These are phyloP conservation scores for Shinisaurus crocodilurus DNA, from an alignment of 2,113 vertebrate species.

Conservation along the genomic window DNA sequence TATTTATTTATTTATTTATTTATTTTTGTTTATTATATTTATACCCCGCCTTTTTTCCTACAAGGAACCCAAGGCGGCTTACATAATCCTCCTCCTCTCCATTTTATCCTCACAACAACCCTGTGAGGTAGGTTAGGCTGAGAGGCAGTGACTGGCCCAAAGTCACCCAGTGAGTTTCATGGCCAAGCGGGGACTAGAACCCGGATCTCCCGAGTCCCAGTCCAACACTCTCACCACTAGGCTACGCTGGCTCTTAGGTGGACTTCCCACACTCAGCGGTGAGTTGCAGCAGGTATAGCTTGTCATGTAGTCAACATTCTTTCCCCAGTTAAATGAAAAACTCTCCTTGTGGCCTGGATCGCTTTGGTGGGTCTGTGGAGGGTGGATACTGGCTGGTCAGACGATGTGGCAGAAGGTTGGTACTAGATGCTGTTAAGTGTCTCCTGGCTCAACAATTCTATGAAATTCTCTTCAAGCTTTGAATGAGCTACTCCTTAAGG, in stretches of 20 bases:
- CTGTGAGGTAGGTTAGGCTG: too few species aligned
- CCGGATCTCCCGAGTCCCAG: too few species aligned
- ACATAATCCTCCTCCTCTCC: too few species aligned
- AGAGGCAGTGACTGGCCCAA: too few species aligned
- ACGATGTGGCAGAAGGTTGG: neutral
- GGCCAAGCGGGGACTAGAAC: too few species aligned
- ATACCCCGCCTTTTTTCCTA: too few species aligned
- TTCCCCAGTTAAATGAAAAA: neutral
- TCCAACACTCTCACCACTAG: too few species aligned
- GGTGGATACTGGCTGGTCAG: neutral
- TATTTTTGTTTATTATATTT: too few species aligned
- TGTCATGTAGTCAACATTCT: neutral
- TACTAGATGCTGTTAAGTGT: neutral
- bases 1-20: too few species aligned
- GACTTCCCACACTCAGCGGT: neutral
- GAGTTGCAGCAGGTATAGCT: neutral
- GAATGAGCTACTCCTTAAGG: neutral
- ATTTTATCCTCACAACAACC: too few species aligned
- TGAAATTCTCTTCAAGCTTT: neutral
- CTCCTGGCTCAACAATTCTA: neutral
- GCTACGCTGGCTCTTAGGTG: neutral
- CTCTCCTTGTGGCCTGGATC: neutral
- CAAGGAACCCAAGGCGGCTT: too few species aligned
- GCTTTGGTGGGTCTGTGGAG: neutral
- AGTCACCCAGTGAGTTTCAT: too few species aligned